Conservation (phyloP, 2,888 invertebrate species). For the Trisateles emortualis region DNA sequence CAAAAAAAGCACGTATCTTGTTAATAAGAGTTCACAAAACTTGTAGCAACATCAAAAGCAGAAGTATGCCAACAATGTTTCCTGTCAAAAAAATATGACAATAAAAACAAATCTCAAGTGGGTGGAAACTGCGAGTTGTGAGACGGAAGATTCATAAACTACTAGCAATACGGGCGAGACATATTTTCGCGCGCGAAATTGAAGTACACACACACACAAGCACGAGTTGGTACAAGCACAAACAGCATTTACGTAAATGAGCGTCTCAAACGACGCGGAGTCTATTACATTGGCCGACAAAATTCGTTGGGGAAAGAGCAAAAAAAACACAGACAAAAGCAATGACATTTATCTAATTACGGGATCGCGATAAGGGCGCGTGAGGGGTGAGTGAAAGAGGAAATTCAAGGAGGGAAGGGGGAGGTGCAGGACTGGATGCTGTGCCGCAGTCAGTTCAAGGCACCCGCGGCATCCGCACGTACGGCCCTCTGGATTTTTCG, state of each 20-base stretch:
- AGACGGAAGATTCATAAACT: constrained; percentile 51
- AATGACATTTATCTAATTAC: constrained; percentile 86
- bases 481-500: constrained; percentile 18
- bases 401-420: constrained; percentile 50
- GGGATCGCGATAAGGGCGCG: constrained; percentile 78
- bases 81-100: constrained; percentile 37
- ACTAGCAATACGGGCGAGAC: constrained; percentile 49
- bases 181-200: constrained; percentile 51
- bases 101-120: constrained; percentile 49
- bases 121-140: constrained; percentile 46
- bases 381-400: constrained; percentile 55
- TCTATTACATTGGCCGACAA: constrained; percentile 65
- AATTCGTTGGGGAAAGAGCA: constrained; percentile 63
- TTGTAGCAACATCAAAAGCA: constrained; percentile 21
- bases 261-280: constrained; percentile 52
- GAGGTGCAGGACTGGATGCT: constrained; percentile 59
- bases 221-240: constrained; percentile 39
- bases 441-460: constrained; percentile 69
- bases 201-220: constrained; percentile 41
- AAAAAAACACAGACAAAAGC: constrained; percentile 74
- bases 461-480: constrained; percentile 47
- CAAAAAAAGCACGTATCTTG: background rate
- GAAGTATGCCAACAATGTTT: constrained; percentile 20
- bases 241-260: constrained; percentile 56
- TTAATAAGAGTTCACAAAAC: constrained; percentile 15